Conservation (phyloP, 2,888 invertebrate genomes). For the Amorpha juglandis region DNA sequence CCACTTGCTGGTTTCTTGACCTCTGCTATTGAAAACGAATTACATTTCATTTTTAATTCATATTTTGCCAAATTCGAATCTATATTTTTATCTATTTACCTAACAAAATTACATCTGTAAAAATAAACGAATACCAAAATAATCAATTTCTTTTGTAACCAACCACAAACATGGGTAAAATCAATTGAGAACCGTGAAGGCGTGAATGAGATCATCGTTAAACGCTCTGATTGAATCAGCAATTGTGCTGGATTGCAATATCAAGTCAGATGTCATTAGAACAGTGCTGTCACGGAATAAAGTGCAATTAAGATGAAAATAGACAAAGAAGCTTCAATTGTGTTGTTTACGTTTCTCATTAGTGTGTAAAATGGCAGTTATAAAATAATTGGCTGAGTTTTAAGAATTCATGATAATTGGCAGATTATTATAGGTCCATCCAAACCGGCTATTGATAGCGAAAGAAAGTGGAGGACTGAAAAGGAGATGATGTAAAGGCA, state of each 20-base stretch:
- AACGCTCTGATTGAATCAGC: conserved; percentile 55
- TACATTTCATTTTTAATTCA: no score
- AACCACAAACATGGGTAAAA: conserved; percentile 29
- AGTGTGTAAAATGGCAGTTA: neutral
- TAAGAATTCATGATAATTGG: no score
- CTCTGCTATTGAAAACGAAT: no score
- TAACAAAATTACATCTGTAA: neutral
- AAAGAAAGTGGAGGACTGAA: no score
- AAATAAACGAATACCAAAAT: neutral
- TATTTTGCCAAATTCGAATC: no score
- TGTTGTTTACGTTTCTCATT: conserved; percentile 20
- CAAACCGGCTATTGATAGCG: no score
- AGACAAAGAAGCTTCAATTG: conserved; percentile 26
- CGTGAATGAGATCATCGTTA: conserved; percentile 58
- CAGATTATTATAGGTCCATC: no score
- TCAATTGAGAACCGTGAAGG: conserved; percentile 34
- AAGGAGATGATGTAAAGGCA: no score
- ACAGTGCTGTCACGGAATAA: conserved; percentile 33
- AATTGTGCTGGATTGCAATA: conserved; percentile 40
- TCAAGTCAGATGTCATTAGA: conserved; percentile 49
- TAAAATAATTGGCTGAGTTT: neutral
- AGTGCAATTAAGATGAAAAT: conserved; percentile 32
- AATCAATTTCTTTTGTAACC: neutral
- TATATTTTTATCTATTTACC: no score
- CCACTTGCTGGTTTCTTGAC: no score